Conservation (phyloP, 35 echinoderm and acorn worm species). For the Lytechinus pictus region DNA sequence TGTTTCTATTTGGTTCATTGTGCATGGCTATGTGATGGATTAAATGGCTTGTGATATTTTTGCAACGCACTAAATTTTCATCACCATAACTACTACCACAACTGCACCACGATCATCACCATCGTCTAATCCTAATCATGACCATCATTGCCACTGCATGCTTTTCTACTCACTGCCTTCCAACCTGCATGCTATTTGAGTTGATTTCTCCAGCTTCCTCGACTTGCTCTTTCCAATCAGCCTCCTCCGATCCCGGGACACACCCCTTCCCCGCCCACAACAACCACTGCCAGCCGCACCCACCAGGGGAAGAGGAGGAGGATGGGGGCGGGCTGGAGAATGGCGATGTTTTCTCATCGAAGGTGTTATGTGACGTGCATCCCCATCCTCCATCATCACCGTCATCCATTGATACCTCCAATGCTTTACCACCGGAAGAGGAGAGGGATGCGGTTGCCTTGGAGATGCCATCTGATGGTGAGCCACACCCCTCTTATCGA, state of each 20-base stretch:
- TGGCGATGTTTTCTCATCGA: not conserved
- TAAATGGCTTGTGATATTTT: not conserved
- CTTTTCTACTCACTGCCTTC: not conserved
- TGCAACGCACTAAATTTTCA: not conserved
- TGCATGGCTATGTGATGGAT: not conserved
- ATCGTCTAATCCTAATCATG: not conserved
- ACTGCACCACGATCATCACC: not conserved
- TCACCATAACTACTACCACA: not conserved
- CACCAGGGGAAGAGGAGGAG: slow-evolving; percentile 19
- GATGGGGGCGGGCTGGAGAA: not conserved
- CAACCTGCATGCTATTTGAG: slow-evolving; percentile 15
- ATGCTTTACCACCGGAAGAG: not conserved
- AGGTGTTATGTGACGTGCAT: not conserved
- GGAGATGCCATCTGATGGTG: not conserved
- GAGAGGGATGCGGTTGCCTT: not conserved
- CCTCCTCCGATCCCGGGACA: not conserved
- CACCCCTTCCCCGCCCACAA: slow-evolving; percentile 24
- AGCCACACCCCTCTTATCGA: not conserved
- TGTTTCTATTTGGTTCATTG: not conserved
- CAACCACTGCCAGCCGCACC: not conserved
- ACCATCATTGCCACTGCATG: not conserved
- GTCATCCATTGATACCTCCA: not conserved
- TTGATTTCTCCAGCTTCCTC: slow-evolving; percentile 32
- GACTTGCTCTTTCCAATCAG: slow-evolving; percentile 39
- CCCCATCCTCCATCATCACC: not conserved